phyloP scores from a whole-genome alignment of 1,140 invertebrate species.

The Ephestia elutella region DNA sequence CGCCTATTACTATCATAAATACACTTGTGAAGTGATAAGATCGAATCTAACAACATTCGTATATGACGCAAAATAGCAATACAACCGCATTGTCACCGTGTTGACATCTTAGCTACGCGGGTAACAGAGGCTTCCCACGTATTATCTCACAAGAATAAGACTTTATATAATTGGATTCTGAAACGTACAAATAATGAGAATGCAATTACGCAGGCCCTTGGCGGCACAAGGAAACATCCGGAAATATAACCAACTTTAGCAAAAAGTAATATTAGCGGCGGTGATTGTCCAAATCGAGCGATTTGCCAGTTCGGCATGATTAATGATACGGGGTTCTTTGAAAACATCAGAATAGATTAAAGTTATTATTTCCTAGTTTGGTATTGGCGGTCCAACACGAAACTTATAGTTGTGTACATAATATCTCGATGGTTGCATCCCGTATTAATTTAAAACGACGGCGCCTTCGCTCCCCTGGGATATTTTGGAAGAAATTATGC shows the following conservation, averaged over 20 bases:
- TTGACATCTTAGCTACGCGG: neutral
- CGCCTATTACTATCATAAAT: neutral
- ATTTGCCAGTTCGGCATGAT: neutral
- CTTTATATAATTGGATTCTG: neutral
- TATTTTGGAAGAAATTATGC: too few relatives aligned
- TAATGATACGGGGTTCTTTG: neutral
- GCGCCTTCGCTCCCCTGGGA: too few relatives aligned
- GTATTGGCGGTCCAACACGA: too few relatives aligned
- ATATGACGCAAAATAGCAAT: neutral
- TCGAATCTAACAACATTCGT: neutral
- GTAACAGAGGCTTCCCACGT: neutral
- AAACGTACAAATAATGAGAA: neutral
- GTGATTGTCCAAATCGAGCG: neutral
- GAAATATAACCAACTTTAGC: neutral
- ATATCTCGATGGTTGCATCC: too few relatives aligned
- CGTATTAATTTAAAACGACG: too few relatives aligned
- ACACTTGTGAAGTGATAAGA: neutral
- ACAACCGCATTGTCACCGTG: neutral
- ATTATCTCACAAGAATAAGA: neutral
- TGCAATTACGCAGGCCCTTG: neutral
- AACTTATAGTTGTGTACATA: too few relatives aligned
- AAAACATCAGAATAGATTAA: neutral
- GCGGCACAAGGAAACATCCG: neutral
- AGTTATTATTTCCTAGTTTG: neutral
- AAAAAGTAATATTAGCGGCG: neutral